phyloP scores from a whole-genome alignment of 1,140 invertebrate species.

The Philaenus spumarius region DNA sequence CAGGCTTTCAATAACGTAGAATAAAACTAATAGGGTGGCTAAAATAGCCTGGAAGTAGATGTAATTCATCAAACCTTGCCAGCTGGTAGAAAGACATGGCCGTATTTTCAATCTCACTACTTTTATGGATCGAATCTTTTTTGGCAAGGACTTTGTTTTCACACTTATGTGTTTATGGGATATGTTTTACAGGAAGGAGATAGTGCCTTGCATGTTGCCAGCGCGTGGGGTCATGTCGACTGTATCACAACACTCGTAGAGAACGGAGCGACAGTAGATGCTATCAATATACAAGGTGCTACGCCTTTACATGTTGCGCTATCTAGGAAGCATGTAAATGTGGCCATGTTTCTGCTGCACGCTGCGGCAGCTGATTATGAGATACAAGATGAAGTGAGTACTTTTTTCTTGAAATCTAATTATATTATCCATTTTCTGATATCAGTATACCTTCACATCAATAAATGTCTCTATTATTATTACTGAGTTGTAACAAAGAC shows the following conservation, averaged over 20 bases:
- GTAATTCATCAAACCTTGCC: neutral
- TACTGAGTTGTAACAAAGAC: no score
- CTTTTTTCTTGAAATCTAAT: no score
- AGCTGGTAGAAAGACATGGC: conserved; percentile 43
- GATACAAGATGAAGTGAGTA: conserved; percentile 54
- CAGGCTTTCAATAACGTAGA: no score
- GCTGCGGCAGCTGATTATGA: conserved; percentile 66
- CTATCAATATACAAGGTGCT: conserved; percentile 37
- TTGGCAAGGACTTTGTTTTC: conserved; percentile 48
- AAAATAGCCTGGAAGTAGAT: no score
- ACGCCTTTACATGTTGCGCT: conserved; percentile 59
- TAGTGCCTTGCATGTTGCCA: conserved; percentile 68
- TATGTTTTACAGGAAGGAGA: conserved; percentile 56
- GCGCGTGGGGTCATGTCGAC: conserved; percentile 54
- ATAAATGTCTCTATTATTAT: no score
- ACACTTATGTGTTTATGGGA: conserved; percentile 32
- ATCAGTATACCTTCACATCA: no score
- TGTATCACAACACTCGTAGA: conserved; percentile 52
- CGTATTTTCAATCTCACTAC: no score
- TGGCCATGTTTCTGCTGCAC: conserved; percentile 56
- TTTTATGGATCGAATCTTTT: no score
- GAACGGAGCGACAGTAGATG: conserved; percentile 51
- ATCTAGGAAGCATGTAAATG: conserved; percentile 47
- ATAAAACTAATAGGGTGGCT: no score
- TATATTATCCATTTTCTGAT: no score